A percentile compares a stretch with the other conserved stretches of the same genome.
phyloP scores from a whole-genome alignment of 2,888 invertebrate genomes.

The Synanthedon vespiformis region DNA sequence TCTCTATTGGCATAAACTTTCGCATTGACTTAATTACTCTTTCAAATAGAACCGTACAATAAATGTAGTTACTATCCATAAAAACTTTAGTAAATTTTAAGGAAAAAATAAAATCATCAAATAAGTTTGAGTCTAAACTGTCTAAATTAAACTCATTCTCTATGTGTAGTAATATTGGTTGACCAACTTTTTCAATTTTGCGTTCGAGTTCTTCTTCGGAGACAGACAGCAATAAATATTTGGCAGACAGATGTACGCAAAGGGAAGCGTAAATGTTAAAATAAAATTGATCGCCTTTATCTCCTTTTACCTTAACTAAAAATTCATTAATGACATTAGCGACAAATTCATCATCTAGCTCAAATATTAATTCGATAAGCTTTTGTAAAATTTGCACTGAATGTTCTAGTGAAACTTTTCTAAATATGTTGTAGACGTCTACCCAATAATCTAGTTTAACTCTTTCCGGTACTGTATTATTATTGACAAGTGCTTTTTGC shows the following conservation, averaged over 20 bases:
- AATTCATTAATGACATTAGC: slow-evolving; percentile 13
- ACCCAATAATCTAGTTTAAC: slow-evolving; percentile 29
- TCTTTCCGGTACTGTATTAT: slow-evolving; percentile 15
- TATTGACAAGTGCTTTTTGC: slow-evolving; percentile 6
- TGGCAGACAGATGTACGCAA: slow-evolving; percentile 25
- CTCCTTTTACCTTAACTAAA: slow-evolving; percentile 7
- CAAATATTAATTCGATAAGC: slow-evolving; percentile 18
- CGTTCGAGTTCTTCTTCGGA: slow-evolving; percentile 16
- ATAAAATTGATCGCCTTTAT: background rate
- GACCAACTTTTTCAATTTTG: slow-evolving; percentile 19
- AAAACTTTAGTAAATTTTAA: slow-evolving; percentile 30
- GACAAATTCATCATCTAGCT: slow-evolving; percentile 16
- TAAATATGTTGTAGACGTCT: slow-evolving; percentile 17
- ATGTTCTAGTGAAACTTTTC: slow-evolving; percentile 10
- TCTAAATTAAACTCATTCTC: slow-evolving; percentile 15
- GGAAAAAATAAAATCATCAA: slow-evolving; percentile 15
- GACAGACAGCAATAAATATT: slow-evolving; percentile 27
- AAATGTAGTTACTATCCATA: slow-evolving; percentile 21
- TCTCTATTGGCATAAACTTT: slow-evolving; percentile 24
- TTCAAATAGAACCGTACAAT: slow-evolving; percentile 28
- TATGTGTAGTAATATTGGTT: slow-evolving; percentile 3
- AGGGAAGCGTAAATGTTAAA: slow-evolving; percentile 5
- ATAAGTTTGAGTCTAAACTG: background rate
- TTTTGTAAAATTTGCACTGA: slow-evolving; percentile 14
- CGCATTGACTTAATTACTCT: slow-evolving; percentile 21